Evolutionary conservation across 2,888 invertebrate species (phyloP).

Genomic region (Drosophila anomalipes): DNA sequence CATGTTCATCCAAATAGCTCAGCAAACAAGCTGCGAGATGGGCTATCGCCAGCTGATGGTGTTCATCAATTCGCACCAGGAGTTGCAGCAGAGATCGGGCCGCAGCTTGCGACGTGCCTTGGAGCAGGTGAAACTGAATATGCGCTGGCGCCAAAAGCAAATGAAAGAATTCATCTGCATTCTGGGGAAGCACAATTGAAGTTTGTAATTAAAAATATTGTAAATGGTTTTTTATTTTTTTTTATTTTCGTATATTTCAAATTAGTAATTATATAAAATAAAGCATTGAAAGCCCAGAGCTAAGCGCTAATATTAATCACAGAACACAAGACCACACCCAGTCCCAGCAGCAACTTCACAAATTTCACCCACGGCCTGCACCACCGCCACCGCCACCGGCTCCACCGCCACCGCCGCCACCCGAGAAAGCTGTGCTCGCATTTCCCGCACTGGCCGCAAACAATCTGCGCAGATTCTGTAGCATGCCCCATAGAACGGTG

Average conservation of each 20-base stretch:
- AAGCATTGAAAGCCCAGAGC: conserved; percentile 21
- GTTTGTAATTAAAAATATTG: conserved; percentile 27
- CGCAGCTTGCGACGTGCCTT: conserved; percentile 89
- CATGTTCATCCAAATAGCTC: conserved; percentile 85
- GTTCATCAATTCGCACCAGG: conserved; percentile 86
- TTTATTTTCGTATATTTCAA: conserved; percentile 29
- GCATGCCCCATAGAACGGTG: conserved; percentile 75
- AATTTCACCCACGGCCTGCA: conserved; percentile 22
- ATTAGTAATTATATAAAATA: conserved; percentile 36
- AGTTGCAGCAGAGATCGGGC: conserved; percentile 88
- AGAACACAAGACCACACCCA: conserved; percentile 47
- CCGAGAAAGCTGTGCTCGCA: conserved; percentile 75
- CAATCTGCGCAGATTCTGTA: conserved; percentile 79
- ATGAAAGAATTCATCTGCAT: conserved; percentile 62
- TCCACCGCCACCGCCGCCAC: conserved; percentile 59
- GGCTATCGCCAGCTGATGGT: conserved; percentile 85
- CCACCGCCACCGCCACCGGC: conserved; percentile 5
- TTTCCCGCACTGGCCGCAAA: conserved; percentile 83
- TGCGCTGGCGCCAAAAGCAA: conserved; percentile 89
- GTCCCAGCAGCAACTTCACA: conserved; percentile 3
- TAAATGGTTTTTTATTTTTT: background rate
- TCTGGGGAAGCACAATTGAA: conserved; percentile 1
- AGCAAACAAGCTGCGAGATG: conserved; percentile 85
- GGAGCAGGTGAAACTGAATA: conserved; percentile 90
- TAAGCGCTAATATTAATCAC: conserved; percentile 67